Evolutionary conservation across 2,113 vertebrate genomes (phyloP).

Genomic region (Peromyscus polionotus): DNA sequence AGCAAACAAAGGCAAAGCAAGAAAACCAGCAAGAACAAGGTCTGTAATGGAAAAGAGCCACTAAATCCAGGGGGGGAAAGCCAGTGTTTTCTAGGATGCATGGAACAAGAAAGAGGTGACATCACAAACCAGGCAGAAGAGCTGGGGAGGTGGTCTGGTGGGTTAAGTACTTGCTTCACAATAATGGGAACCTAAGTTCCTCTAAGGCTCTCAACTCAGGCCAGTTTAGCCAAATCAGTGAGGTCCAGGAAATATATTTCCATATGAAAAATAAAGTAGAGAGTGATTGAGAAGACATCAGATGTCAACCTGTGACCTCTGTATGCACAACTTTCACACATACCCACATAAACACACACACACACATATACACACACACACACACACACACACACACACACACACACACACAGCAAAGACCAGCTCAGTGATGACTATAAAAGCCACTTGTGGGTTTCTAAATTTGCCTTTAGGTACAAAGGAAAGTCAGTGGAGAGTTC

Average conservation of each 20-base stretch:
- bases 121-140: neutral
- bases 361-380: neutral
- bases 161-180: no score
- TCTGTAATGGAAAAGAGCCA: neutral
- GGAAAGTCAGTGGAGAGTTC: neutral
- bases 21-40: neutral
- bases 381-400: neutral
- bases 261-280: neutral
- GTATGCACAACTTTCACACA: neutral
- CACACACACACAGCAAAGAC: neutral
- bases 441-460: neutral
- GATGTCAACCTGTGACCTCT: neutral
- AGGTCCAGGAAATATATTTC: neutral
- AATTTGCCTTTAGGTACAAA: neutral
- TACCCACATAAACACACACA: neutral
- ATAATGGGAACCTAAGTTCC: neutral
- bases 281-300: neutral
- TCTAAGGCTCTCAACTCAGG: neutral
- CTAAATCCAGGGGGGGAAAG: neutral
- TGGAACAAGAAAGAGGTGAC: neutral
- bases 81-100: neutral
- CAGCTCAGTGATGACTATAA: neutral
- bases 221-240: neutral
- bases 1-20: neutral
- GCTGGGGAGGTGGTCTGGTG: rapidly evolving